Evolutionary conservation across 2,888 invertebrate species (phyloP), one percentile per base, ranked within the genome.

Genomic region (Tupiocoris notatus): DNA sequence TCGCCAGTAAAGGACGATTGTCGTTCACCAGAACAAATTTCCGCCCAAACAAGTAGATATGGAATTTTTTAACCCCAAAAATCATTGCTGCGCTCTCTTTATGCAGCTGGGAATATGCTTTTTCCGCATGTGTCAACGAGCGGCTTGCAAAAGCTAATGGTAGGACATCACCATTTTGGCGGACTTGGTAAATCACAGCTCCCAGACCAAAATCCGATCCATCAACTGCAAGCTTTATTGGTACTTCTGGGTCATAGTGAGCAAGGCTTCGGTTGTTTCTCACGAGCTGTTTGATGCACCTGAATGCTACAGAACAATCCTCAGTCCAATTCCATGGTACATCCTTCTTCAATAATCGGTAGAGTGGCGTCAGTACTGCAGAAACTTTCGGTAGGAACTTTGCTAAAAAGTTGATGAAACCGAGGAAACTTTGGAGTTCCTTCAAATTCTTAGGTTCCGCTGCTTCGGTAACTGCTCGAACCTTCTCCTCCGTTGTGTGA

Each of bases 401-500:
- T 21, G 57, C 17, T 18, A 70, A 22, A 57, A 54, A 76, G n/a
- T 56, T 76, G 2, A 39, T 64, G 9, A 67, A 16, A 0, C 68
- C 68, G 6, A 68, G n/a, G 16, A 59, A 76, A 18, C 59, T n/a
- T 25, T 66, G 67, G 1, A 76, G 20, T 68, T 76, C 76, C 25
- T 58, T 39, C 0, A 68, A 18, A 63, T 70, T 70, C 24, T 61
- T n/a, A 6, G 70, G 76, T 12, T 9, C 2, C 12, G 24, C 9
- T 3, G 68, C 62, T 22, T 70, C 62, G 16, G 18, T 25, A 16
- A 71, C 24, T 2, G 77, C 71, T 7, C 24, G 25, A 18, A 77
- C 64, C 23, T 71, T 71, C 12, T 77, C 71, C 16, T 77, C 76
- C 0, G 77, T 77, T 2, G 70, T 57, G 56, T 77, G 75, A 6